Evolutionary conservation across 2,888 invertebrate genomes (phyloP), one percentile per base, ranked within the genome.

Genomic region (Diaphora mendica): DNA sequence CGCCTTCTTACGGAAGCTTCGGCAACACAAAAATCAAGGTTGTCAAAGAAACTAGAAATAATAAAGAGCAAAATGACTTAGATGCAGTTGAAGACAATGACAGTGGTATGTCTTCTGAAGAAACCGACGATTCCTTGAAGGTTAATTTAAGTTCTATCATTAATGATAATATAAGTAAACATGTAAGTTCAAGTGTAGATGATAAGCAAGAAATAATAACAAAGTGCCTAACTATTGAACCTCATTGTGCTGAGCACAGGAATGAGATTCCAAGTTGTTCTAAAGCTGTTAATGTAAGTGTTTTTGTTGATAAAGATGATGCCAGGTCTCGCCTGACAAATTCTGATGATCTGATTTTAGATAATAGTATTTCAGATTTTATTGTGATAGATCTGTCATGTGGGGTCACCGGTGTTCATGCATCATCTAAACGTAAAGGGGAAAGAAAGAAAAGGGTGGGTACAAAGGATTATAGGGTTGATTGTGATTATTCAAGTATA

Each of bases 201-300:
- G 86, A 88, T 87, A 90, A 89, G 80, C 82, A 83, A 78, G 89
- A 90, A 82, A 89, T 91, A 86, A 90, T 88, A 89, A 92, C 87
- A 77, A 95, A 95, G 95, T 95, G 95, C 95, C 95, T 95, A 93
- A 92, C 85, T 85, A 89, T 87, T 80, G 90, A 93, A 89, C 90
- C 91, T 89, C 91, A 89, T 80, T 82, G 89, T 90, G 90, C 87
- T 86, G 90, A 90, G 85, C 88, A 85, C 72, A 87, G 94, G 94
- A 94, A 95, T 95, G 93, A 93, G 88, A 95, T 95, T 95, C 95
- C 95, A 55, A 89, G 93, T 89, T 94, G 94, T 92, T 95, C 95
- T 75, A 93, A 90, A 81, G 88, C 91, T 88, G 86, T 90, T 89
- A 90, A 87, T 88, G 81, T 91, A 86, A 92, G 89, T 89, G 87